These are phyloP conservation scores for Mylabris sibirica DNA, from an alignment of 2,888 invertebrate species.

Conservation along the genomic window DNA sequence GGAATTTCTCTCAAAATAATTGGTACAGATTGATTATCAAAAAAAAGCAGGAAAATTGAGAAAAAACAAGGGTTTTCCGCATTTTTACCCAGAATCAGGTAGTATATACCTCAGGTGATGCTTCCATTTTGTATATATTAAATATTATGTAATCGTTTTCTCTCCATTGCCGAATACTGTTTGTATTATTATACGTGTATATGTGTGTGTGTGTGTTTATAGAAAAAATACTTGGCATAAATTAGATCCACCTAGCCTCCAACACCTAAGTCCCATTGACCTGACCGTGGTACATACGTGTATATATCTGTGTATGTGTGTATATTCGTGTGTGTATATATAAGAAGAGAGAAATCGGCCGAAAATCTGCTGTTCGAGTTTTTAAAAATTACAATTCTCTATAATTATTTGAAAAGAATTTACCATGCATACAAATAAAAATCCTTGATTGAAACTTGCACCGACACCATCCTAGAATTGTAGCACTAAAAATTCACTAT, in stretches of 20 bases:
- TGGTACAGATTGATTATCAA: no score
- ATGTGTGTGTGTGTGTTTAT: not conserved
- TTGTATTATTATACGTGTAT: not conserved
- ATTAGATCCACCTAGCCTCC: conserved; percentile 9
- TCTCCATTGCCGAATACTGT: conserved; percentile 3
- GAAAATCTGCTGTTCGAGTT: conserved; percentile 1
- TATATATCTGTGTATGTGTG: not conserved
- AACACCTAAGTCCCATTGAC: conserved; percentile 5
- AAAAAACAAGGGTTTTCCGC: not conserved
- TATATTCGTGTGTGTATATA: not conserved
- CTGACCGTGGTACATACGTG: not conserved
- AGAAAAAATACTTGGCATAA: not conserved
- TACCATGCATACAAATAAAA: conserved; percentile 56
- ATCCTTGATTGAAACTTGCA: conserved; percentile 45
- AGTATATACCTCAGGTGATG: not conserved
- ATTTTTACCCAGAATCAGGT: conserved; percentile 2
- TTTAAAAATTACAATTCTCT: not conserved
- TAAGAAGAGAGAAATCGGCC: not conserved
- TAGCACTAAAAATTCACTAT: not conserved
- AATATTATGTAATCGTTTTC: conserved; percentile 15
- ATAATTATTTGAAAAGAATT: conserved; percentile 29
- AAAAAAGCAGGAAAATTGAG: no score
- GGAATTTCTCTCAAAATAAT: no score
- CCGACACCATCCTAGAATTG: conserved; percentile 39
- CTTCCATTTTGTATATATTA: not conserved